Evolutionary conservation across 2,888 invertebrate species (phyloP).

Genomic region (Acanthosepion esculentum): DNA sequence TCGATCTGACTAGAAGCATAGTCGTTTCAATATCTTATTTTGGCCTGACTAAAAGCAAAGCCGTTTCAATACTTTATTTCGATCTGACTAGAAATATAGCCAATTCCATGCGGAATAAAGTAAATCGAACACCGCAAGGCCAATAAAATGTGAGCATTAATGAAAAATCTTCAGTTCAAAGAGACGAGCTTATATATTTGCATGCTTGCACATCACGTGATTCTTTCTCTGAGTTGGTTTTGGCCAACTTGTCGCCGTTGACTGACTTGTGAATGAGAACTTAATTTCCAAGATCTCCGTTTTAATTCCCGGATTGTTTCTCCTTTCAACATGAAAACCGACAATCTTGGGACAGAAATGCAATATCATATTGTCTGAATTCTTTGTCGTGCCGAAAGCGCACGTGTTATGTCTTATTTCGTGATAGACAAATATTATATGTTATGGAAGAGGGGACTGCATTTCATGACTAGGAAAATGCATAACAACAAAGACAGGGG

Average conservation of each 20-base stretch:
- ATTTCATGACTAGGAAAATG: not conserved
- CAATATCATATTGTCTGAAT: not conserved
- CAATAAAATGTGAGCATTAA: too few relatives aligned
- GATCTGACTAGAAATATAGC: too few relatives aligned
- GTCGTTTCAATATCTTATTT: too few relatives aligned
- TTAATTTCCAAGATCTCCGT: not conserved
- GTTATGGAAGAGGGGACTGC: not conserved
- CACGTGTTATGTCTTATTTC: not conserved
- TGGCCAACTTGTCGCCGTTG: not conserved
- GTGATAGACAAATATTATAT: conserved; percentile 22
- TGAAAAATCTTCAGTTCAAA: too few relatives aligned
- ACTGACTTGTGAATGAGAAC: not conserved
- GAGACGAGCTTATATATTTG: not conserved
- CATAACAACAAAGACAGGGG: not conserved
- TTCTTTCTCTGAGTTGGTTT: not conserved
- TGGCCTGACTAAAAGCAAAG: too few relatives aligned
- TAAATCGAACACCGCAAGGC: too few relatives aligned
- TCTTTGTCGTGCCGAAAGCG: not conserved
- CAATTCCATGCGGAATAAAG: too few relatives aligned
- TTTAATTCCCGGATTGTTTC: not conserved
- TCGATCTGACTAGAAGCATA: too few relatives aligned
- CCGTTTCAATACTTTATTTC: too few relatives aligned
- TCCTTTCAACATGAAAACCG: not conserved
- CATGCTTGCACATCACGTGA: not conserved
- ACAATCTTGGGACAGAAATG: not conserved